A percentile compares a stretch with the other conserved stretches of the same genome.
These are phyloP conservation scores for Melanotus villosus DNA, from an alignment of 2,888 invertebrate genomes.

Conservation along the genomic window DNA sequence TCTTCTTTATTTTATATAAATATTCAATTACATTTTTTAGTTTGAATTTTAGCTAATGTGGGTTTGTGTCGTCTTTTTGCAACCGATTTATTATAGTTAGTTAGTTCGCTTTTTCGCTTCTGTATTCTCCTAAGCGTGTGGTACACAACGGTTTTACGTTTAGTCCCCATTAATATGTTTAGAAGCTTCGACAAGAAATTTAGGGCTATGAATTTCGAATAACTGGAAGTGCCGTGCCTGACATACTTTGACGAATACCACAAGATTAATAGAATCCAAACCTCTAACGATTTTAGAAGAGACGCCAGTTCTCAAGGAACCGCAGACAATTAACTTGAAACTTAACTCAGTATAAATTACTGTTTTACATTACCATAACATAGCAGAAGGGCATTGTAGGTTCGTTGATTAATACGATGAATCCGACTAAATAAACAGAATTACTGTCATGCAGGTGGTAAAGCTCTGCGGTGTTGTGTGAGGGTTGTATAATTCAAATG, in stretches of 20 bases:
- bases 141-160: too few relatives aligned
- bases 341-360: constrained; percentile 9
- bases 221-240: background rate
- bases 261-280: constrained; percentile 5
- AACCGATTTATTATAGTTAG: too few relatives aligned
- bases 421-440: constrained; percentile 14
- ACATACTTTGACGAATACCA: constrained; percentile 1
- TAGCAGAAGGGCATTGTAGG: constrained; percentile 2
- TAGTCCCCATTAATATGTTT: too few relatives aligned
- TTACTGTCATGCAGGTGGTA: background rate
- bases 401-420: constrained; percentile 12
- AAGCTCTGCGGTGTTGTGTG: background rate
- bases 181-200: too few relatives aligned
- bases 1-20: too few relatives aligned
- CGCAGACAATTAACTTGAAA: constrained; percentile 6
- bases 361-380: constrained; percentile 19
- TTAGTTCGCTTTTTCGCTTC: too few relatives aligned
- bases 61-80: too few relatives aligned
- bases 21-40: too few relatives aligned
- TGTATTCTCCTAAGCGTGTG: too few relatives aligned
- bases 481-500: constrained; percentile 5
- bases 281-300: background rate
- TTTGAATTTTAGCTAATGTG: too few relatives aligned
- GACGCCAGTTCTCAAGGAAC: background rate
- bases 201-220: too few relatives aligned